Conservation (phyloP, 1,140 invertebrate genomes). For the Hyphantria cunea region DNA sequence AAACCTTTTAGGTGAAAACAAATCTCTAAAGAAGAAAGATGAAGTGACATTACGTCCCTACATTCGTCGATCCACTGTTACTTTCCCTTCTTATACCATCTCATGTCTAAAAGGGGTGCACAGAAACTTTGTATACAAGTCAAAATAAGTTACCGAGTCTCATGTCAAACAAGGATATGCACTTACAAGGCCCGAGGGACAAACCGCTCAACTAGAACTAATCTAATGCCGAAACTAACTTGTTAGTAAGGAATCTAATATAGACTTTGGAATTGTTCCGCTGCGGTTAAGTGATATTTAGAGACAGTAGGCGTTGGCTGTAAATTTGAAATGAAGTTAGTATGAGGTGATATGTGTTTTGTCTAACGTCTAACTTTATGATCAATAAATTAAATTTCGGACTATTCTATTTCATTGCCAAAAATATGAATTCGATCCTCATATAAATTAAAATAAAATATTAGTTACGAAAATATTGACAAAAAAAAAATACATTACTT, state of each 20-base stretch:
- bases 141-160: constrained; percentile 61
- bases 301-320: constrained; percentile 18
- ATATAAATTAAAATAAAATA: too few species aligned
- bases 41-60: background rate
- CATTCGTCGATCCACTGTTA: constrained; percentile 13
- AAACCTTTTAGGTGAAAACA: too few species aligned
- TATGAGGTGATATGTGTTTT: background rate
- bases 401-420: too few species aligned
- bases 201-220: constrained; percentile 47
- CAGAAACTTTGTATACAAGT: constrained; percentile 40
- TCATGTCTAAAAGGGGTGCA: constrained; percentile 27
- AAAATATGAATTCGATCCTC: too few species aligned
- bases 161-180: constrained; percentile 72
- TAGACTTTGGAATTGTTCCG: constrained; percentile 50
- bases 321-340: background rate
- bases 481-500: too few species aligned
- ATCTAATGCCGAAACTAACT: constrained; percentile 61
- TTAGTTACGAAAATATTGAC: too few species aligned
- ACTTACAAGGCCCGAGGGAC: constrained; percentile 50
- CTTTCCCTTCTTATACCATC: constrained; percentile 11
- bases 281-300: constrained; percentile 31
- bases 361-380: background rate
- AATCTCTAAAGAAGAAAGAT: too few species aligned
- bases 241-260: constrained; percentile 48
- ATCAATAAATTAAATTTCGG: too few species aligned